Base-by-base conservation (phyloP, 2,888 invertebrate genomes). In the Perdita meconis region DNA sequence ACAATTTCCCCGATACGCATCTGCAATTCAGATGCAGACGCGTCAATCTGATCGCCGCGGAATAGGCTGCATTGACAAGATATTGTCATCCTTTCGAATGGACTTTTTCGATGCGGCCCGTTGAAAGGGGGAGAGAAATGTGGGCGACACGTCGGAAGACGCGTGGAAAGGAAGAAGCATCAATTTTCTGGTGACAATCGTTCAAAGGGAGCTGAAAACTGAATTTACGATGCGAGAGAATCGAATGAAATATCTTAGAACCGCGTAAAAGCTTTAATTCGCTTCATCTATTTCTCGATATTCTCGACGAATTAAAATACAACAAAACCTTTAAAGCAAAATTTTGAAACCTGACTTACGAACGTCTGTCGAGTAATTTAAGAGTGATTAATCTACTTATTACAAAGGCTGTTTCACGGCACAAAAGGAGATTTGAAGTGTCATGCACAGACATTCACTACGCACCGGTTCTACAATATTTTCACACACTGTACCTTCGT, bases 11-110 rank as follows among this genome's bases (percentile, higher is more conserved):
- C 61, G 75, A 74, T 77, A 75, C 59, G 13, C 63, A 77, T 77
- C 76, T 77, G 77, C 77, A 77, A 77, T 77, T 77, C 77, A 77
- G 60, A 77, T 77, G 40, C 47, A 47, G 8, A 8, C 74, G 19
- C 64, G 75, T 68, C 64, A 55, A 77, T 77, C 67, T 50, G 77
- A 74, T 77, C 67, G 73, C 22, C 59, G 55, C 10, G 36, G 26
- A 59, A 63, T 51, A 44, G 42, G 51, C 61, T 24, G 76, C 67
- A 59, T 68, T 47, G 67, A 74, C 63, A 64, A 42, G 77, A 64
- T 77, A 77, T 74, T 75, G 64, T 75, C 64, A 16, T 77, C 59
- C 42, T 47, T 53, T 38, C 53, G 47, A 68, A 68, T 53, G 67
- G 59, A 12, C 55, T 68, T 57, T 60, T 55, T 40, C 22, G 44